Conservation (phyloP, 2,888 invertebrate genomes). For the Gerris lacustris region DNA sequence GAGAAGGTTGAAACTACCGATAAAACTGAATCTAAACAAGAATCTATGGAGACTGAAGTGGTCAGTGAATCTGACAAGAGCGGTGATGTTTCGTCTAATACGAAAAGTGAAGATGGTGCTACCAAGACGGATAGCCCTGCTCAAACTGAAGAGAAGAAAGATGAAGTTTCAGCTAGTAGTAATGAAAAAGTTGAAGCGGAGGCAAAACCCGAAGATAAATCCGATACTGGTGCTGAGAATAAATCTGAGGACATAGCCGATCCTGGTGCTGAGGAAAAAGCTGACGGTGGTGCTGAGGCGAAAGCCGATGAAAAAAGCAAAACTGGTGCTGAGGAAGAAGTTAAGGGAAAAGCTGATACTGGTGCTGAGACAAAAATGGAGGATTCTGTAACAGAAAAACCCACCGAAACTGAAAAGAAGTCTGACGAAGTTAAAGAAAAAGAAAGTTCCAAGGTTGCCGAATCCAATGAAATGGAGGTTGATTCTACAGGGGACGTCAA, state of each 20-base stretch:
- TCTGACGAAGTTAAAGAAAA: not conserved
- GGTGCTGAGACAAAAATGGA: not conserved
- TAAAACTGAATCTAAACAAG: not conserved
- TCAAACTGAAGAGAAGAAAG: constrained; percentile 1
- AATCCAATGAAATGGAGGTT: constrained; percentile 8
- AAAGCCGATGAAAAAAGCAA: not conserved
- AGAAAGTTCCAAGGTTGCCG: not conserved
- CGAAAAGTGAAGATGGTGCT: not conserved
- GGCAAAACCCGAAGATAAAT: not conserved
- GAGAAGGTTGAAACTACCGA: not conserved
- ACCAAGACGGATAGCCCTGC: not conserved
- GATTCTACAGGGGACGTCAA: not conserved
- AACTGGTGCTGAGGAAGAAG: not conserved
- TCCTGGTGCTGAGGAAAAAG: not conserved
- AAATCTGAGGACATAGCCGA: not conserved
- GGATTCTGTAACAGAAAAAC: not conserved
- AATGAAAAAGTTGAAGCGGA: not conserved
- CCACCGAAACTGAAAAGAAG: not conserved
- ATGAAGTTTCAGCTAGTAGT: not conserved
- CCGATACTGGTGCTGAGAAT: not conserved
- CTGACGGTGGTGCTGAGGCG: not conserved
- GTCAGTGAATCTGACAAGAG: not conserved
- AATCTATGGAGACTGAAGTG: constrained; percentile 10
- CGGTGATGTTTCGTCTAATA: not conserved
- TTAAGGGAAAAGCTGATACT: not conserved